phyloP scores from a whole-genome alignment of 2,888 invertebrate genomes.

The Chymomyza caudatula region DNA sequence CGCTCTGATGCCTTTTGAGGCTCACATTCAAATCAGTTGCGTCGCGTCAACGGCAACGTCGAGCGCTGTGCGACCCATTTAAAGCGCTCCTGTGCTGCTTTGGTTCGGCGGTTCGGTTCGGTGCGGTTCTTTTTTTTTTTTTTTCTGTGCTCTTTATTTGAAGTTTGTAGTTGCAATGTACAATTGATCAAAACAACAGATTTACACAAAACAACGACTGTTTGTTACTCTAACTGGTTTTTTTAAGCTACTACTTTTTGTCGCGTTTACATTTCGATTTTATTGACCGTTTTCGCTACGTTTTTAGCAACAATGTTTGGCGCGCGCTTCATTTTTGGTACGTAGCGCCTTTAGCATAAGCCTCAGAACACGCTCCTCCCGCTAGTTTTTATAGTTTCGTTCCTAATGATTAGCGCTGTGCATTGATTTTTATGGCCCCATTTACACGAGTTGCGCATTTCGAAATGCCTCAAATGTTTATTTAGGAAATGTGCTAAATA shows the following conservation, averaged over 20 bases:
- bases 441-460: neutral
- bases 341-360: too few species aligned
- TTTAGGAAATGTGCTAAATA: neutral
- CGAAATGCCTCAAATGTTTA: neutral
- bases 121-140: neutral
- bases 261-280: too few species aligned
- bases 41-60: constrained; percentile 43
- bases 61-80: neutral
- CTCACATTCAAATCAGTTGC: constrained; percentile 57
- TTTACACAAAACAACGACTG: too few species aligned
- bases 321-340: too few species aligned
- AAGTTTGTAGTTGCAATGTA: too few species aligned
- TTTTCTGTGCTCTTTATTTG: neutral
- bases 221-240: too few species aligned
- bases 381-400: too few species aligned
- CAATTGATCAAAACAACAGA: too few species aligned
- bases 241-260: too few species aligned
- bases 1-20: neutral
- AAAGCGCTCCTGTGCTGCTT: neutral
- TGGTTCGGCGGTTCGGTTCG: neutral
- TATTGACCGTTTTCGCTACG: too few species aligned
- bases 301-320: too few species aligned
- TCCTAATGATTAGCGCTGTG: neutral
- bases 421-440: neutral
- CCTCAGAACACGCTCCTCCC: too few species aligned